Conservation (phyloP, 2,113 vertebrate genomes). For the Pygoscelis adeliae region DNA sequence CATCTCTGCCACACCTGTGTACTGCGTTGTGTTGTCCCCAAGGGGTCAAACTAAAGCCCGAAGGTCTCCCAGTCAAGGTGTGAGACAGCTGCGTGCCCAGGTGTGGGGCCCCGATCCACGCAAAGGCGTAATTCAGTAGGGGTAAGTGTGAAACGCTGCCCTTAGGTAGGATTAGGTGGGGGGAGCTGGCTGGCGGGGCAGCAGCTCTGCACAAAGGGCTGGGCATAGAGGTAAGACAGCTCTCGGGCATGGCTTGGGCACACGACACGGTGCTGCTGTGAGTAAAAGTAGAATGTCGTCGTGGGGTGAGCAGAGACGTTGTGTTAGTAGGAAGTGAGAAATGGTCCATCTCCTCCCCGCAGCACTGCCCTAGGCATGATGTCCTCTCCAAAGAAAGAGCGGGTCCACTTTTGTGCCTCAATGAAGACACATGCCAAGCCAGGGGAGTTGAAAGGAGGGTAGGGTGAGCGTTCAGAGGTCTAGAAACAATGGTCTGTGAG, state of each 20-base stretch:
- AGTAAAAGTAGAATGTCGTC: accelerated
- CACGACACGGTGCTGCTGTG: background rate
- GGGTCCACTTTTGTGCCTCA: background rate
- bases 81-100: background rate
- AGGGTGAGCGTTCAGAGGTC: background rate
- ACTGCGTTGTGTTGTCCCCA: accelerated
- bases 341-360: background rate
- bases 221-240: background rate
- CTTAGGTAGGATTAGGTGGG: too few relatives aligned
- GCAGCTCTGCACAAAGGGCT: background rate
- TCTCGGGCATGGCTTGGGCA: accelerated
- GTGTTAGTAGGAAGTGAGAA: background rate
- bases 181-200: background rate
- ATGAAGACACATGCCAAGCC: accelerated
- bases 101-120: too few relatives aligned
- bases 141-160: background rate
- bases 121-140: background rate
- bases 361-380: background rate
- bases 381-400: background rate
- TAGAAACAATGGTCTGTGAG: background rate
- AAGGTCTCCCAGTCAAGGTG: background rate
- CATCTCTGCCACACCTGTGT: background rate
- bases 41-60: background rate
- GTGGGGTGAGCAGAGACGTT: background rate
- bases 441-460: background rate